Conservation (phyloP, 1,140 invertebrate genomes). For the Cyclina sinensis region DNA sequence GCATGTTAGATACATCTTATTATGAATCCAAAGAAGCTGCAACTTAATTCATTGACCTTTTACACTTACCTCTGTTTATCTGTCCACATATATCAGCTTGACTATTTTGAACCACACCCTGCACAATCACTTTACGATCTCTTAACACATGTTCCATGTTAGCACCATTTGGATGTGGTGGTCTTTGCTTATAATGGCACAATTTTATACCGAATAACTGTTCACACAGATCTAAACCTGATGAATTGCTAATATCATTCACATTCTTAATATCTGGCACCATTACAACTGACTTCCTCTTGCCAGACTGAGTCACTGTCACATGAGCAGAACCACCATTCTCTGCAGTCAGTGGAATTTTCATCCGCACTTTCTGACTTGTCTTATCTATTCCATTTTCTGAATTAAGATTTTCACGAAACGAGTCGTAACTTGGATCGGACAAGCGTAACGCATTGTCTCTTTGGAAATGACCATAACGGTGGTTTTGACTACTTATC, state of each 20-base stretch:
- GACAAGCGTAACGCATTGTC: constrained; percentile 19
- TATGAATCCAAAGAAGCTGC: neutral
- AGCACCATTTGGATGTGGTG: constrained; percentile 59
- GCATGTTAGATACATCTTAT: neutral
- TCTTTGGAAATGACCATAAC: constrained; percentile 39
- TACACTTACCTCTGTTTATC: constrained; percentile 62
- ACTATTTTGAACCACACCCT: constrained; percentile 44
- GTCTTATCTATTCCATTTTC: neutral
- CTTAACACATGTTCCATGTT: constrained; percentile 47
- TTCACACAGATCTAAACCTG: constrained; percentile 55
- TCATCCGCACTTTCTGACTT: constrained; percentile 39
- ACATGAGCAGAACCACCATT: neutral
- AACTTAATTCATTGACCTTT: neutral
- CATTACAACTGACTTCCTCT: constrained; percentile 62
- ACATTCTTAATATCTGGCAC: constrained; percentile 43
- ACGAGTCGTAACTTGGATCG: constrained; percentile 44
- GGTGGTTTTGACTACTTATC: neutral
- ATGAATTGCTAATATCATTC: constrained; percentile 16
- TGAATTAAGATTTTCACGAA: constrained; percentile 41
- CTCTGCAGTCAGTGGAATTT: constrained; percentile 24
- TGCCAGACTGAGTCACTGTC: constrained; percentile 56
- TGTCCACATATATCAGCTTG: constrained; percentile 63
- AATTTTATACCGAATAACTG: constrained; percentile 64
- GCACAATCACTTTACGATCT: constrained; percentile 64
- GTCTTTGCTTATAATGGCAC: constrained; percentile 64